These are phyloP conservation scores for Halocynthia aurantium DNA, from an alignment of 23 tunicate species.

Conservation along the genomic window DNA sequence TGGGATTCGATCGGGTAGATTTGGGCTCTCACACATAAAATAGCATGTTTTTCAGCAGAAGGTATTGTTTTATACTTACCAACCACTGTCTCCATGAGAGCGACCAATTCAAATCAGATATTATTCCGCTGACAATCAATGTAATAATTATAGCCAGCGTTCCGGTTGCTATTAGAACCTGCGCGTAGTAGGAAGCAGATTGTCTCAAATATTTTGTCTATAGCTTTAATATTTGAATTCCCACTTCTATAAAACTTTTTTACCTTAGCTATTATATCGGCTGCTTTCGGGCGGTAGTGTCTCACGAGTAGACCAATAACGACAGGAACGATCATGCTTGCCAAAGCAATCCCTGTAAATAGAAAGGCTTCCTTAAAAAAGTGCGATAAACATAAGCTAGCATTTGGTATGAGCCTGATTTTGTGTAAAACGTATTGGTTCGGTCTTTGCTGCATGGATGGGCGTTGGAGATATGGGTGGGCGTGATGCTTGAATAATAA, in stretches of 20 bases:
- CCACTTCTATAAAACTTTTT: neutral
- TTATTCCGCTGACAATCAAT: conserved; percentile 2
- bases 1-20: too few species aligned
- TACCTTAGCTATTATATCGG: conserved; percentile 8
- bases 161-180: neutral
- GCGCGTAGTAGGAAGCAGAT: neutral
- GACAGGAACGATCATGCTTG: neutral
- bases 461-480: too few species aligned
- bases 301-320: neutral
- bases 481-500: too few species aligned
- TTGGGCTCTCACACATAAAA: too few species aligned
- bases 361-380: neutral
- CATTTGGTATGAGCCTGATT: too few species aligned
- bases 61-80: neutral
- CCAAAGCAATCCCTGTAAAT: neutral
- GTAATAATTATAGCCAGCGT: conserved; percentile 4
- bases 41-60: neutral
- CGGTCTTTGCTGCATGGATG: too few species aligned
- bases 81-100: conserved; percentile 11
- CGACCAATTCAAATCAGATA: neutral
- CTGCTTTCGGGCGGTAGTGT: neutral
- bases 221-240: neutral
- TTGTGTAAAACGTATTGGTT: too few species aligned
- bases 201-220: neutral
- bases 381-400: too few species aligned